Evolutionary conservation across 2,888 invertebrate genomes (phyloP).

Genomic region (Nemotelus pantherinus): DNA sequence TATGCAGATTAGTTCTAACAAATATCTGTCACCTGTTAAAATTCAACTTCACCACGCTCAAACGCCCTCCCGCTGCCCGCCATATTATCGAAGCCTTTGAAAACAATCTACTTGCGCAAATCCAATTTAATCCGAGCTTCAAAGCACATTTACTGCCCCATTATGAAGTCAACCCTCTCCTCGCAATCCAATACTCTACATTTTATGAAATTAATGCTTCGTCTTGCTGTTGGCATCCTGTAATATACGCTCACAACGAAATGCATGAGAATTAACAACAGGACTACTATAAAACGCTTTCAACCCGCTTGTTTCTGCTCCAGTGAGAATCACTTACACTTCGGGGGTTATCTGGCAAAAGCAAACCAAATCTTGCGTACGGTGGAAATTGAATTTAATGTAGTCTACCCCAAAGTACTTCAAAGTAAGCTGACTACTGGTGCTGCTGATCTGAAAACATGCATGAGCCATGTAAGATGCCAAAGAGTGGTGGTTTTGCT

Average conservation of each 20-base stretch:
- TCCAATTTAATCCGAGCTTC: too few relatives aligned
- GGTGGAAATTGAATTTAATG: constrained; percentile 1
- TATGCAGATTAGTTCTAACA: too few relatives aligned
- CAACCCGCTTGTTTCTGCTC: constrained; percentile 9
- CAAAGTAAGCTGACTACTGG: too few relatives aligned
- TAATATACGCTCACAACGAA: not conserved
- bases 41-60: too few relatives aligned
- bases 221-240: not conserved
- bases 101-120: too few relatives aligned
- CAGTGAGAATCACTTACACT: constrained; percentile 9
- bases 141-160: not conserved
- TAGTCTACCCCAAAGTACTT: not conserved
- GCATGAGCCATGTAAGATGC: not conserved
- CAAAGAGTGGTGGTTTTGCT: not conserved
- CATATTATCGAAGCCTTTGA: too few relatives aligned
- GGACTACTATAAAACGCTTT: not conserved
- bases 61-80: too few relatives aligned
- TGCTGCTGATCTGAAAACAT: constrained; percentile 1
- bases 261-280: not conserved
- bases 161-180: not conserved
- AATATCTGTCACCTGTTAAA: too few relatives aligned
- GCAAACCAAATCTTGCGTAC: not conserved
- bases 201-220: not conserved
- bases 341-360: constrained; percentile 12
- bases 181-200: not conserved